These are phyloP conservation scores for Xestoiulus laeticollis DNA, from an alignment of 2,888 invertebrate genomes.

Conservation along the genomic window DNA sequence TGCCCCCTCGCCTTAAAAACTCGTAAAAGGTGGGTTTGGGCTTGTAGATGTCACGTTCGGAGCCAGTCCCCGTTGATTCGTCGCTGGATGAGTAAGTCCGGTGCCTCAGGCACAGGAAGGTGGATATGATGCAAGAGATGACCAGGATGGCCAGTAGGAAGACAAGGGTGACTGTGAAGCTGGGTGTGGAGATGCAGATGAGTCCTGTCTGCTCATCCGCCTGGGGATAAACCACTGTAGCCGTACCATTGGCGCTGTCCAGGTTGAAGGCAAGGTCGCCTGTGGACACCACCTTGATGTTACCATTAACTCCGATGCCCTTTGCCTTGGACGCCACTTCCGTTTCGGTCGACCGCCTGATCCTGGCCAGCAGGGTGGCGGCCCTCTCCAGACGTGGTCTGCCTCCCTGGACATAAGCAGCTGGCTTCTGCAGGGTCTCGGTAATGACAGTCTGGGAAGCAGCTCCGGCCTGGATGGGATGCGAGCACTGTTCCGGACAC, in stretches of 20 bases:
- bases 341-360: slow-evolving; percentile 61
- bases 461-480: slow-evolving; percentile 55
- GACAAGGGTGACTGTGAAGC: slow-evolving; percentile 86
- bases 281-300: slow-evolving; percentile 78
- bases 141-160: slow-evolving; percentile 83
- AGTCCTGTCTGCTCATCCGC: slow-evolving; percentile 71
- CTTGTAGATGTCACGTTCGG: slow-evolving; percentile 34
- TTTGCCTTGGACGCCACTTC: slow-evolving; percentile 57
- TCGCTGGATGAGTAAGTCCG: slow-evolving; percentile 57
- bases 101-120: slow-evolving; percentile 83
- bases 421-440: slow-evolving; percentile 48
- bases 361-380: slow-evolving; percentile 56
- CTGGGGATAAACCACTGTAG: slow-evolving; percentile 74
- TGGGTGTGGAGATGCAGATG: slow-evolving; percentile 95
- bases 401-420: slow-evolving; percentile 62
- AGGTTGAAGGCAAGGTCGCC: slow-evolving; percentile 86
- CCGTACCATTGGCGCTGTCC: slow-evolving; percentile 73
- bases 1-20: slow-evolving; percentile 41
- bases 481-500: slow-evolving; percentile 89
- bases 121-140: slow-evolving; percentile 85
- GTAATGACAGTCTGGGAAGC: slow-evolving; percentile 49
- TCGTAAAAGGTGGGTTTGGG: slow-evolving; percentile 48
- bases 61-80: not conserved
- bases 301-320: slow-evolving; percentile 59
- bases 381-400: slow-evolving; percentile 62